Evolutionary conservation across 2,888 invertebrate genomes (phyloP).

Genomic region (Frankliniella fusca): DNA sequence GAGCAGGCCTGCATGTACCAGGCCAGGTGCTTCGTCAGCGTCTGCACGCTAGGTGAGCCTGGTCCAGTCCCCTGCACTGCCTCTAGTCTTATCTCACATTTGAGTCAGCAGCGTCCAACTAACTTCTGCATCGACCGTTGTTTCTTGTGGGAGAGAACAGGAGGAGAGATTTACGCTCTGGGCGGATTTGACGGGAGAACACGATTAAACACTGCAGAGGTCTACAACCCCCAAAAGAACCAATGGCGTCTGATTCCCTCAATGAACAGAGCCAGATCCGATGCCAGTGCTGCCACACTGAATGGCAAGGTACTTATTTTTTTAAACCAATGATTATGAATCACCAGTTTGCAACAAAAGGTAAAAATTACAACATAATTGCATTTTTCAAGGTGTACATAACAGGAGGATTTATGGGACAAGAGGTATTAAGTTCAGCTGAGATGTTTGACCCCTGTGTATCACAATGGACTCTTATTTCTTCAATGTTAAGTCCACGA

Average conservation of each 20-base stretch:
- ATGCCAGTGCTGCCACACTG: constrained; percentile 69
- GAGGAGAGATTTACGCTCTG: constrained; percentile 72
- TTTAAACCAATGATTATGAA: neutral
- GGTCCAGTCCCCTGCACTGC: too few relatives aligned
- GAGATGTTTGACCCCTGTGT: constrained; percentile 68
- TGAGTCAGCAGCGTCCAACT: too few relatives aligned
- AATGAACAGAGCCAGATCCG: constrained; percentile 72
- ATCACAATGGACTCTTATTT: constrained; percentile 68
- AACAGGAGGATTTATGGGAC: constrained; percentile 76
- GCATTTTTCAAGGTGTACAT: constrained; percentile 58
- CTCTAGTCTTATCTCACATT: too few relatives aligned
- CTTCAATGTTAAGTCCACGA: constrained; percentile 66
- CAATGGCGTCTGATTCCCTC: constrained; percentile 73
- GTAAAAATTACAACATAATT: neutral
- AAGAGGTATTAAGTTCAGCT: constrained; percentile 66
- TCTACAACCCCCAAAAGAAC: constrained; percentile 69
- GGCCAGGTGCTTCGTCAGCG: constrained; percentile 74
- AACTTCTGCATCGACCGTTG: too few relatives aligned
- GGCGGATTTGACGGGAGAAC: constrained; percentile 77
- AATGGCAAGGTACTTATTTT: constrained; percentile 55
- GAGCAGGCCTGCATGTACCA: constrained; percentile 76
- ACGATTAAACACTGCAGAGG: constrained; percentile 72
- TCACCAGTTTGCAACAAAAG: neutral
- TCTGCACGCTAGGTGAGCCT: constrained; percentile 58
- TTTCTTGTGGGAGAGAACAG: constrained; percentile 41